phyloP scores from a whole-genome alignment of 2,888 invertebrate species.

The Orchestes rusci region DNA sequence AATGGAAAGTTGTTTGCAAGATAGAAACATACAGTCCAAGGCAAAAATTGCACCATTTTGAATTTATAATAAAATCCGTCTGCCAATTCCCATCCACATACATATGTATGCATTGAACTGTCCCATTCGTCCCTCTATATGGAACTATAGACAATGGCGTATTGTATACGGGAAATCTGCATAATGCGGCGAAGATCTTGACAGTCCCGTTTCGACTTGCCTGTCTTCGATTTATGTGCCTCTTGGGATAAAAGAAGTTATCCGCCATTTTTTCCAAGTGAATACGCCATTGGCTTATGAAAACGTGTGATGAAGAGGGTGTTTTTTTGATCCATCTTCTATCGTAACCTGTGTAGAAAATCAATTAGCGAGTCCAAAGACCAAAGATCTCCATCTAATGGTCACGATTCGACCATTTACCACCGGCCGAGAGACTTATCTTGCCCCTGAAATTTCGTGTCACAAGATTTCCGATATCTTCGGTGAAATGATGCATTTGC shows the following conservation, averaged over 20 bases:
- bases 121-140: conserved; percentile 19
- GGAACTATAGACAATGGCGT: conserved; percentile 22
- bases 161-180: conserved; percentile 21
- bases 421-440: conserved; percentile 53
- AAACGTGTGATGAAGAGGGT: no score
- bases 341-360: no score
- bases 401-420: conserved; percentile 57
- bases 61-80: conserved; percentile 16
- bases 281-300: no score
- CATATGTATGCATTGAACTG: conserved; percentile 25
- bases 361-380: conserved; percentile 4
- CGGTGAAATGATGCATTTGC: conserved; percentile 24
- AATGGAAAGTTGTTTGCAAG: no score
- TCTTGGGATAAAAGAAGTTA: no score
- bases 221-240: background rate
- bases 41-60: conserved; percentile 19
- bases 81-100: conserved; percentile 14
- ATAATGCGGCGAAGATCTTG: conserved; percentile 19
- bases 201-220: conserved; percentile 16
- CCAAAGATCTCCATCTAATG: conserved; percentile 43
- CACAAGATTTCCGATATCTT: conserved; percentile 43
- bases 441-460: conserved; percentile 51
- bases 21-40: no score
- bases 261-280: no score
- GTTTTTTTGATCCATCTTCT: no score